Conservation (phyloP, 2,113 vertebrate genomes). For the Quiscalus mexicanus region DNA sequence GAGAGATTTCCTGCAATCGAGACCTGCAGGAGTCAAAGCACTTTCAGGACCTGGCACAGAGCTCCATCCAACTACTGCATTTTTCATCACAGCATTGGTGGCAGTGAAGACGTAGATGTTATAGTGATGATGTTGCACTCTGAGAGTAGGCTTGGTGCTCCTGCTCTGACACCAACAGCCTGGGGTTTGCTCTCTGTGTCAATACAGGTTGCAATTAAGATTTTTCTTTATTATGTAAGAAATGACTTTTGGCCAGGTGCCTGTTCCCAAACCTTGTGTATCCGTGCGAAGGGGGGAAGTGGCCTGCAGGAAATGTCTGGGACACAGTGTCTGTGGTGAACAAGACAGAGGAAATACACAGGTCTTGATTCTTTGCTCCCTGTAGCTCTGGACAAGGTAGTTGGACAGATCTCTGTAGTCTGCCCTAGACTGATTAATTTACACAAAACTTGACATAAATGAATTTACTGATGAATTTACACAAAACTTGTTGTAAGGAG, state of each 20-base stretch:
- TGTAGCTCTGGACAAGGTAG: background rate
- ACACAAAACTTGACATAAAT: background rate
- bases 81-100: background rate
- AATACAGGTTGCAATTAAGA: slow-evolving; percentile 9
- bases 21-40: background rate
- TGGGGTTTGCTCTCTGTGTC: background rate
- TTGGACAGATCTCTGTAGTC: background rate
- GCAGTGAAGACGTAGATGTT: rapidly evolving
- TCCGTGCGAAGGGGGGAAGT: background rate
- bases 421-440: background rate
- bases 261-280: slow-evolving; percentile 9
- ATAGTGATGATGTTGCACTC: background rate
- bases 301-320: slow-evolving; percentile 57
- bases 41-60: background rate
- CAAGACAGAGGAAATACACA: slow-evolving; percentile 45
- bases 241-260: slow-evolving; percentile 12
- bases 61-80: background rate
- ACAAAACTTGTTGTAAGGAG: background rate
- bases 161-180: background rate
- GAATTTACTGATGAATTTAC: background rate
- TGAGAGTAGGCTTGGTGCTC: rapidly evolving
- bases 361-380: background rate
- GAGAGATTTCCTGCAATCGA: background rate
- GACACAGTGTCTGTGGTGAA: slow-evolving; percentile 38
- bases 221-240: background rate